These are phyloP conservation scores for Idaea biselata DNA, from an alignment of 2,888 invertebrate genomes.

Conservation along the genomic window DNA sequence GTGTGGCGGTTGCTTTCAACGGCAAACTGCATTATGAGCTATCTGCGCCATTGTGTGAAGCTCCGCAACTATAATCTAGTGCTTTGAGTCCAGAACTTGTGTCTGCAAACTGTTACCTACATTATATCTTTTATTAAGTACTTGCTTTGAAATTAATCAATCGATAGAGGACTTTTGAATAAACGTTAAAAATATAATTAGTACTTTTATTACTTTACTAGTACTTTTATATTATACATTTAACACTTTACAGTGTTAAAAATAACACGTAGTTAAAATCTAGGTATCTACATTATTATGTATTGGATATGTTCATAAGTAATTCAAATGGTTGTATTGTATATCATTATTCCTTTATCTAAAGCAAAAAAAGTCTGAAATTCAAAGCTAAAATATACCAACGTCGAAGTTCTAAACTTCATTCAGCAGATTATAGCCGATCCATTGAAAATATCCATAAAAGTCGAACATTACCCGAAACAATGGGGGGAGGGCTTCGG, in stretches of 20 bases:
- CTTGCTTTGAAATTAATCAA: background rate
- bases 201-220: background rate
- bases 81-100: slow-evolving; percentile 44
- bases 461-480: slow-evolving; percentile 80
- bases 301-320: too few relatives aligned
- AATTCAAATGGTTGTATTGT: too few relatives aligned
- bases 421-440: slow-evolving; percentile 74
- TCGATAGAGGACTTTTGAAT: slow-evolving; percentile 6
- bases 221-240: background rate
- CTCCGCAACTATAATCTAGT: slow-evolving; percentile 57
- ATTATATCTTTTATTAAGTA: background rate
- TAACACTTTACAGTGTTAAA: too few relatives aligned
- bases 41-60: slow-evolving; percentile 66
- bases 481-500: slow-evolving; percentile 76
- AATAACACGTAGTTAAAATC: too few relatives aligned
- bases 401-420: slow-evolving; percentile 64
- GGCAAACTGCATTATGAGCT: slow-evolving; percentile 78
- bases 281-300: background rate
- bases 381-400: slow-evolving; percentile 17
- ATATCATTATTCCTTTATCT: background rate
- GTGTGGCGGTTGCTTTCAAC: slow-evolving; percentile 73
- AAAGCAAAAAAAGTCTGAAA: background rate
- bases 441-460: slow-evolving; percentile 81
- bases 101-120: slow-evolving; percentile 16
- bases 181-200: slow-evolving; percentile 4